Evolutionary conservation across 2,888 invertebrate genomes (phyloP).

Genomic region (Protophormia terraenovae): DNA sequence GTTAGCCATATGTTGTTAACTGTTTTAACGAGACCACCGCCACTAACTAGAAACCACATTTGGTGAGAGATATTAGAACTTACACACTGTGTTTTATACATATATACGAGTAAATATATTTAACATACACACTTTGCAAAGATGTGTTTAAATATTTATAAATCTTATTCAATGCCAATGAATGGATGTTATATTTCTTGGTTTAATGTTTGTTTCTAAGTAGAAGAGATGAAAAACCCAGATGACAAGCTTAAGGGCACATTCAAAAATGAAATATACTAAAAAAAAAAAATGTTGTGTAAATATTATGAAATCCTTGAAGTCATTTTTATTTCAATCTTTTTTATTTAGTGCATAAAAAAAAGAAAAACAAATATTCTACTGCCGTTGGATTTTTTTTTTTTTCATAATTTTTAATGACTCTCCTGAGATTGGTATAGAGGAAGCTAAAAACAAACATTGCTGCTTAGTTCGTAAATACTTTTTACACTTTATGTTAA

Average conservation of each 20-base stretch:
- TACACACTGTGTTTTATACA: not conserved
- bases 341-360: slow-evolving; percentile 14
- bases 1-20: slow-evolving; percentile 41
- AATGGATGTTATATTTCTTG: slow-evolving; percentile 12
- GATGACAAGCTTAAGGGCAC: slow-evolving; percentile 62
- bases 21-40: slow-evolving; percentile 5
- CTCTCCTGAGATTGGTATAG: slow-evolving; percentile 65
- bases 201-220: not conserved
- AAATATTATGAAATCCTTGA: slow-evolving; percentile 67
- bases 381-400: slow-evolving; percentile 23
- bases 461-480: slow-evolving; percentile 45
- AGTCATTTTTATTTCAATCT: slow-evolving; percentile 61
- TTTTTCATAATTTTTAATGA: slow-evolving; percentile 69
- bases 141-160: slow-evolving; percentile 77
- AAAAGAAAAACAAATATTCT: slow-evolving; percentile 54
- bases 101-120: no score
- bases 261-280: slow-evolving; percentile 17
- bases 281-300: slow-evolving; percentile 26
- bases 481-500: slow-evolving; percentile 42
- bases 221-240: not conserved
- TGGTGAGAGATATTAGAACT: slow-evolving; percentile 68
- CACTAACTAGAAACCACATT: slow-evolving; percentile 17
- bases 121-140: not conserved
- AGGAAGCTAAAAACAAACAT: slow-evolving; percentile 4
- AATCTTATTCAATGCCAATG: slow-evolving; percentile 72